A percentile compares a stretch with the other conserved stretches of the same genome.
These are phyloP conservation scores for Rhinoraja longicauda DNA, from an alignment of 2,797 vertebrate genomes.

Conservation along the genomic window DNA sequence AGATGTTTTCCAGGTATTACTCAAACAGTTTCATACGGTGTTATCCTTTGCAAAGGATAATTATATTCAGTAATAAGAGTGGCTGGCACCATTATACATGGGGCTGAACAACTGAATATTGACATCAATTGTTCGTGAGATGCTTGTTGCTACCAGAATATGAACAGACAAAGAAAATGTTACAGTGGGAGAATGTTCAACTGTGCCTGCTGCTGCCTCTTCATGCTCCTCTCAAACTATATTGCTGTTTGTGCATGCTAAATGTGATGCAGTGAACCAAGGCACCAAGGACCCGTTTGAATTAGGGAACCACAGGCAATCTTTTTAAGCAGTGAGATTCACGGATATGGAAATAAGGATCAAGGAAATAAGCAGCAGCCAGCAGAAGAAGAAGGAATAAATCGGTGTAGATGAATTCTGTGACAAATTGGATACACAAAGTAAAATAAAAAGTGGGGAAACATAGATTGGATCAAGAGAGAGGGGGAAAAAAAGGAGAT, in stretches of 20 bases:
- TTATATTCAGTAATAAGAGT: not conserved
- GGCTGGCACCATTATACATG: not conserved
- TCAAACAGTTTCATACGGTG: not conserved
- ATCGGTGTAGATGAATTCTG: not conserved
- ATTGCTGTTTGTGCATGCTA: not conserved
- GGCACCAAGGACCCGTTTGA: not conserved
- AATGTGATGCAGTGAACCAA: not conserved
- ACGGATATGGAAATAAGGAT: not conserved
- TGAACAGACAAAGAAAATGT: not conserved
- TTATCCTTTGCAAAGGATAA: too few species aligned
- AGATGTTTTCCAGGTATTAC: not conserved
- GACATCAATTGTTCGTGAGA: not conserved
- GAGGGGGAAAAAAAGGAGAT: not conserved
- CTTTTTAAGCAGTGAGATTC: not conserved
- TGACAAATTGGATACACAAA: not conserved
- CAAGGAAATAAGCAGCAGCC: not conserved
- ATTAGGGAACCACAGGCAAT: not conserved
- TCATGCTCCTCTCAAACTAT: not conserved
- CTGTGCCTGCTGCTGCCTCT: too few species aligned
- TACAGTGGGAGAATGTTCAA: too few species aligned
- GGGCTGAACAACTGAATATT: not conserved
- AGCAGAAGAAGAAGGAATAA: not conserved
- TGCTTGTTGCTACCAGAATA: not conserved
- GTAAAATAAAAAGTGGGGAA: not conserved
- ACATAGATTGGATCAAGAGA: not conserved